phyloP scores from a whole-genome alignment of 2,888 invertebrate species.

The Eudasyphora cyanicolor region DNA sequence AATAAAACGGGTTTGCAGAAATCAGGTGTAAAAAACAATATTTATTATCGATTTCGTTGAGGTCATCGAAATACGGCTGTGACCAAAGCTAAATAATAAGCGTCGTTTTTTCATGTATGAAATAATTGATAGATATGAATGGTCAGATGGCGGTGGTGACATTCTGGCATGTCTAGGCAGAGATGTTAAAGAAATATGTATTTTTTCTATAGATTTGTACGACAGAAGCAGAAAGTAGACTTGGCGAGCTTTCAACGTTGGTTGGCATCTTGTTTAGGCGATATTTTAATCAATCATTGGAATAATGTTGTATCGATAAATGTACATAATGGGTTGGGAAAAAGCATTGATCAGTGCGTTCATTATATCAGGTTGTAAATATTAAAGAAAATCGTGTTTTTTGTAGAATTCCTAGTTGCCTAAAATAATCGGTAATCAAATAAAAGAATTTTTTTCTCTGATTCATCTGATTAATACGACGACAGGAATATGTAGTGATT shows the following conservation, averaged over 20 bases:
- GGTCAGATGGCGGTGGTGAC: background rate
- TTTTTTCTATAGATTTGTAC: background rate
- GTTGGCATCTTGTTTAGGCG: background rate
- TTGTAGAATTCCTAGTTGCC: background rate
- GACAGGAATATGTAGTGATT: no score
- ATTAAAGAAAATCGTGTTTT: no score
- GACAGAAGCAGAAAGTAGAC: background rate
- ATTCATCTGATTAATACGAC: no score
- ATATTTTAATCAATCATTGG: background rate
- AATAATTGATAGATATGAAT: background rate
- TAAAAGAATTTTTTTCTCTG: no score
- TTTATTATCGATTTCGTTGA: background rate
- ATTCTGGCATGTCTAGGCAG: background rate
- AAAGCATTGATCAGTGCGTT: no score
- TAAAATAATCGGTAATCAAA: background rate
- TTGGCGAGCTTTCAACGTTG: background rate
- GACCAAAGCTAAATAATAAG: background rate
- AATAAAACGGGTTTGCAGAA: constrained; percentile 3
- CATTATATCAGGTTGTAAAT: no score
- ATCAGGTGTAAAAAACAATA: background rate
- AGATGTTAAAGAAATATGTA: background rate
- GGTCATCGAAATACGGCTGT: constrained; percentile 19
- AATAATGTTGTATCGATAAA: no score
- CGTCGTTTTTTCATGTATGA: no score
- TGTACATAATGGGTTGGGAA: no score